Base-by-base conservation (phyloP, 64 coral and sea anemone genomes). In the Dendrophyllia cribrosa region DNA sequence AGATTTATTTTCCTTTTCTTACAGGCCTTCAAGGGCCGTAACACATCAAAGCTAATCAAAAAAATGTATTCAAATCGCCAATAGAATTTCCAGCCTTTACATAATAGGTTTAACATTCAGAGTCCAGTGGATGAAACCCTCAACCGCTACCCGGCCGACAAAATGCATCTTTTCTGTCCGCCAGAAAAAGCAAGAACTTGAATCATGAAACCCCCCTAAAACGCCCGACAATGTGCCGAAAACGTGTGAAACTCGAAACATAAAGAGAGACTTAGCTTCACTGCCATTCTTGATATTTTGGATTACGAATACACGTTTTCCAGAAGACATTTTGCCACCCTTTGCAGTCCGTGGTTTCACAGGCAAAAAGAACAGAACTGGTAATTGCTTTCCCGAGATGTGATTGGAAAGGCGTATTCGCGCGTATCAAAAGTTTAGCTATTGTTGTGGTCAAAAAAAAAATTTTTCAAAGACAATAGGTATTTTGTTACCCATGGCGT, bases 381-480 rank as follows among this genome's bases (percentile, higher is more conserved):
- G 34, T 34, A 34, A 34, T 34, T 34, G 34, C 34, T 34, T 34
- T 34, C 34, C 7, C 53, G 53, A 56, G 53, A 56, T 56, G 12
- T 56, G 53, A 6, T 56, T 34, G 34, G 34, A 34, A 34, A 34
- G 34, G 0, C 34, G 0, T 34, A 34, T 34, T 7, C 12, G 14
- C 61, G 14, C 19, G 14, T 75, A 49, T 50, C 17, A 17, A 45
- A 12, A 72, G 15, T 72, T 72, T 72, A 43, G 24, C 34, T 72
- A 72, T 72, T 72, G 70, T 72, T 72, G 70, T 20, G 61, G 61
- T 72, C 13, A 25, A 75, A 75, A 50, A 49, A 49, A 16, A n/a
- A n/a, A n/a, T n/a, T 75, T 75, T 50, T 4, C 7, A 56, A 21
- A 69, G 16, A 75, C 72, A 75, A 75, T 75, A 20, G 72, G 6